phyloP scores from a whole-genome alignment of 2,797 vertebrate species.

The Pangasius macronema region DNA sequence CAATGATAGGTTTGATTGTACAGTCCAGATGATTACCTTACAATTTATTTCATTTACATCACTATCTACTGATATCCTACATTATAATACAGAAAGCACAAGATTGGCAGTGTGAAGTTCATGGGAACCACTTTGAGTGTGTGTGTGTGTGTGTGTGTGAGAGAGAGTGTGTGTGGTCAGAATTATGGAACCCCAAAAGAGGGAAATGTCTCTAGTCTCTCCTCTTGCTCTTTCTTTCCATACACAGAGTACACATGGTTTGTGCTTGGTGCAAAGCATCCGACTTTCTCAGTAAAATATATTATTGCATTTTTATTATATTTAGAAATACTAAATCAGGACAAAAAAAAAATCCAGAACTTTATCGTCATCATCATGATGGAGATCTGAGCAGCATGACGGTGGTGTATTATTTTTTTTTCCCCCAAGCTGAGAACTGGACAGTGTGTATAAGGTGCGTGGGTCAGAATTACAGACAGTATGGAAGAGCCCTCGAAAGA shows the following conservation, averaged over 20 bases:
- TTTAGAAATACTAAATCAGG: constrained; percentile 41
- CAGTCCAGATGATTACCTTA: constrained; percentile 82
- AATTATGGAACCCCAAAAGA: constrained; percentile 42
- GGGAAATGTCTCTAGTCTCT: constrained; percentile 42
- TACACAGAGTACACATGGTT: constrained; percentile 36
- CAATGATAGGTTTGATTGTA: constrained; percentile 86
- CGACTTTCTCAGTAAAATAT: constrained; percentile 34
- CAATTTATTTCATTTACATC: constrained; percentile 65
- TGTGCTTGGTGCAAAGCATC: constrained; percentile 57
- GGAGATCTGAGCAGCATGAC: constrained; percentile 49
- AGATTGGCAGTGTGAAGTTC: constrained; percentile 77
- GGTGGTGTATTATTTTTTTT: background rate
- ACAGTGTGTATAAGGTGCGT: constrained; percentile 51
- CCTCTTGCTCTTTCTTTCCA: constrained; percentile 33
- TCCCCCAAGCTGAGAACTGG: background rate
- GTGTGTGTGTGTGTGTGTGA: constrained; percentile 49
- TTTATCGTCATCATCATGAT: constrained; percentile 25
- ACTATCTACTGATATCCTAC: constrained; percentile 74
- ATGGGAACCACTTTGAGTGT: constrained; percentile 54
- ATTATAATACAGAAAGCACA: constrained; percentile 76
- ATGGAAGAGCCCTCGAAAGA: background rate
- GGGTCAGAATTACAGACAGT: constrained; percentile 49
- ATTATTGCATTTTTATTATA: constrained; percentile 56
- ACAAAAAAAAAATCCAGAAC: background rate
- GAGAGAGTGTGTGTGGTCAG: constrained; percentile 50